phyloP scores from a whole-genome alignment of 1,140 invertebrate species.

The Aplysia californica region DNA sequence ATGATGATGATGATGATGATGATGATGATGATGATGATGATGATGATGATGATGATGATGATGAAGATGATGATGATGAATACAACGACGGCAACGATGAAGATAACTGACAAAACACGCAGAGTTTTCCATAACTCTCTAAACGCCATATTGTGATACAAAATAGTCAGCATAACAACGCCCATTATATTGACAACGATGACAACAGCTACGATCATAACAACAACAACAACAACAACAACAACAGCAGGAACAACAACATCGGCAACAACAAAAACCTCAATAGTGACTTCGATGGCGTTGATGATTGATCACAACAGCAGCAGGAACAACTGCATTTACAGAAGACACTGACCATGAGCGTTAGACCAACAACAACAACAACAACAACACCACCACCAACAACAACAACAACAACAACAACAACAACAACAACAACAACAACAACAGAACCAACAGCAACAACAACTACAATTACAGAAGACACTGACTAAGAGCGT shows the following conservation, averaged over 20 bases:
- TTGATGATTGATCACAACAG: too few species aligned
- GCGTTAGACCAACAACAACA: too few species aligned
- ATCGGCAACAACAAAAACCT: too few species aligned
- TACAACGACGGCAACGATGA: neutral
- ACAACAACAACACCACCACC: too few species aligned
- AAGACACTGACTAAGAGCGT: neutral
- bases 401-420: too few species aligned
- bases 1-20: neutral
- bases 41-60: conserved; percentile 9
- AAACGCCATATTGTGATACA: neutral
- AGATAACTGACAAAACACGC: neutral
- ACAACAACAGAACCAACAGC: too few species aligned
- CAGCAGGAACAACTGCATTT: neutral
- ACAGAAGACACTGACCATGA: neutral
- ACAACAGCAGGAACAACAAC: too few species aligned
- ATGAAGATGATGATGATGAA: neutral
- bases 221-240: too few species aligned
- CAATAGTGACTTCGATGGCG: too few species aligned
- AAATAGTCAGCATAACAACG: neutral
- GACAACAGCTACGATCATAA: too few species aligned
- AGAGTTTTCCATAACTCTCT: neutral
- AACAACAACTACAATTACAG: neutral
- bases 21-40: neutral
- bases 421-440: neutral
- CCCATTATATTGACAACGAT: too few species aligned